Conservation (phyloP, 2,113 vertebrate genomes). For the Melanerpes aurifrons region DNA sequence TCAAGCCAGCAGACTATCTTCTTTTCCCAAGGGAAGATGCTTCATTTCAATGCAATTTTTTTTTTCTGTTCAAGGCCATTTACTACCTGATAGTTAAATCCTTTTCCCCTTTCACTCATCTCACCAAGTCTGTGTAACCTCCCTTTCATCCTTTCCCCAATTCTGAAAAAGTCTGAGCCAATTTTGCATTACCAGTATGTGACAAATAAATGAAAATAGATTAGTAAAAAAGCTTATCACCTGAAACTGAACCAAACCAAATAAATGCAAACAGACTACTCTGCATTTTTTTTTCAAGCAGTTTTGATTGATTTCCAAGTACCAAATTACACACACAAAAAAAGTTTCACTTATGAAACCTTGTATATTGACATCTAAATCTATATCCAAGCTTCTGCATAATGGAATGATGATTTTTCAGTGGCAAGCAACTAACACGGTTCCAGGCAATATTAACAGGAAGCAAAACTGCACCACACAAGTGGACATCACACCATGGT, state of each 20-base stretch:
- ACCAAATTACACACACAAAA: not conserved
- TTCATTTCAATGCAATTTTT: slow-evolving; percentile 5
- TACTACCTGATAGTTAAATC: not conserved
- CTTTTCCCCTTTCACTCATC: not conserved
- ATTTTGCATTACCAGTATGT: not conserved
- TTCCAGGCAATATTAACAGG: not conserved
- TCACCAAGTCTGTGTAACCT: not conserved
- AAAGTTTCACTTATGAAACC: not conserved
- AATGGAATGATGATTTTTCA: not conserved
- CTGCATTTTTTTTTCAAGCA: not conserved
- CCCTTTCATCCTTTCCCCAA: not conserved
- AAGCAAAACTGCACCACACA: not conserved
- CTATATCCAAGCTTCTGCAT: not conserved
- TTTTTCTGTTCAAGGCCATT: not conserved
- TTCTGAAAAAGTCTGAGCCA: not conserved
- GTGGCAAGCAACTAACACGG: not conserved
- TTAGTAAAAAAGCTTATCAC: not conserved
- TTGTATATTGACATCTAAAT: not conserved
- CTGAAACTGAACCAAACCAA: not conserved
- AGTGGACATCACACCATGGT: not conserved
- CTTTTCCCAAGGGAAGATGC: not conserved
- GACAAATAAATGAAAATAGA: not conserved
- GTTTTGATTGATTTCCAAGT: not conserved
- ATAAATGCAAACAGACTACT: not conserved
- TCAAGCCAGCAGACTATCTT: not conserved